A percentile compares a stretch with the other conserved stretches of the same genome.
Evolutionary conservation across 2,888 invertebrate genomes (phyloP).

Genomic region (Atrina japonica): DNA sequence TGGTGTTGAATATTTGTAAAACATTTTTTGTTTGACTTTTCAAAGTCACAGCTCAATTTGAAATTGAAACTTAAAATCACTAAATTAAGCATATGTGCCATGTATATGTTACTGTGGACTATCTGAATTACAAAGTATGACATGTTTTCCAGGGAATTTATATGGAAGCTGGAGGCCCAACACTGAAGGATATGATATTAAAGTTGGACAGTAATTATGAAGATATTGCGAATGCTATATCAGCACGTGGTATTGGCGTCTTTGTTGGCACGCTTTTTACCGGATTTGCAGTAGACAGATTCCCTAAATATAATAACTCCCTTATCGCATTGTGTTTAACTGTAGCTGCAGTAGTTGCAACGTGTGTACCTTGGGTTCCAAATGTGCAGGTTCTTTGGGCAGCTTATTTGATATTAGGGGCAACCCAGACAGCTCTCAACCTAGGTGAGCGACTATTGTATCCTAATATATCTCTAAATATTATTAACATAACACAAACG

Average conservation of each 20-base stretch:
- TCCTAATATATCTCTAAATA: no score
- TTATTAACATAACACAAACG: no score
- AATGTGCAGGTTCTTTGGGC: not conserved
- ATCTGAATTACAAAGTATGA: no score
- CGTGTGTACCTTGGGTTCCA: slow-evolving; percentile 12
- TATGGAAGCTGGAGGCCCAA: slow-evolving; percentile 13
- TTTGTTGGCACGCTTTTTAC: slow-evolving; percentile 12
- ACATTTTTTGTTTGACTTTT: no score
- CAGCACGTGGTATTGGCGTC: slow-evolving; percentile 13
- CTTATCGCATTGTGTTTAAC: not conserved
- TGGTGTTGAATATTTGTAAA: no score
- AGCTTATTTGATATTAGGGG: slow-evolving; percentile 1
- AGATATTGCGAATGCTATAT: not conserved
- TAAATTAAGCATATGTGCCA: no score
- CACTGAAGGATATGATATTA: slow-evolving; percentile 10
- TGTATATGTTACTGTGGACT: no score
- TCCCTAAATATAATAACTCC: slow-evolving; percentile 1
- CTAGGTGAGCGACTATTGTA: not conserved
- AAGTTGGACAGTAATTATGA: slow-evolving; percentile 14
- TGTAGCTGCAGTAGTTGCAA: slow-evolving; percentile 1
- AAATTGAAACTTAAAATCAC: no score
- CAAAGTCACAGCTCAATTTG: no score
- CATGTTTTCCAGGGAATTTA: slow-evolving; percentile 12
- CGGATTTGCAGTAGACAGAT: slow-evolving; percentile 8
- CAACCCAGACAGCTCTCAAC: slow-evolving; percentile 2